Conservation (phyloP, 2,888 invertebrate genomes). For the Coleophora flavipennella region DNA sequence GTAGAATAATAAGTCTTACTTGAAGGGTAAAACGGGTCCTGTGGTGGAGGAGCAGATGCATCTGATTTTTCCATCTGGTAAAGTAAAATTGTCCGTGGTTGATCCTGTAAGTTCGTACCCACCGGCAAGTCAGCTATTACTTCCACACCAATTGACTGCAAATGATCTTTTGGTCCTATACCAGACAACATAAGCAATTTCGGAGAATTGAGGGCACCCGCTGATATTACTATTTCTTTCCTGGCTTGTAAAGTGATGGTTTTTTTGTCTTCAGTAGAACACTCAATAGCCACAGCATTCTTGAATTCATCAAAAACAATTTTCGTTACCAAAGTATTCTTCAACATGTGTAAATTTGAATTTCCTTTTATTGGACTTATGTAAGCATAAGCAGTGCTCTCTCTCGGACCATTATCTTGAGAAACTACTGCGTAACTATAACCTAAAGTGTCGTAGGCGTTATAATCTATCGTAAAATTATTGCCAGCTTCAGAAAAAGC, state of each 20-base stretch:
- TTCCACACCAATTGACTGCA: conserved; percentile 1
- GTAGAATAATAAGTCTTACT: no score
- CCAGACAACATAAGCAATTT: conserved; percentile 13
- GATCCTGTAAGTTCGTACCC: background rate
- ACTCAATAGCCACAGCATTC: conserved; percentile 3
- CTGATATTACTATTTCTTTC: conserved; percentile 4
- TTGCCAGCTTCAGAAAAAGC: background rate
- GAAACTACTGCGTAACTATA: background rate
- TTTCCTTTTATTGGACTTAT: background rate
- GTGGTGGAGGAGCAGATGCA: no score
- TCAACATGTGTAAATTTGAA: conserved; percentile 13
- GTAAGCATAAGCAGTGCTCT: background rate
- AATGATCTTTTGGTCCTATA: conserved; percentile 11
- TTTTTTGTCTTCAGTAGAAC: background rate
- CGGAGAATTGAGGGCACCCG: conserved; percentile 11
- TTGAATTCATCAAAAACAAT: background rate
- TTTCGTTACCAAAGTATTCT: background rate
- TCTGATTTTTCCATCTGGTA: no score
- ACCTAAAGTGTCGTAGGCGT: background rate
- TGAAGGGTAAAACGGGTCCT: no score
- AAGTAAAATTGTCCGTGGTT: background rate
- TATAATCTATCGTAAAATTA: background rate
- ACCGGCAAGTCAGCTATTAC: background rate
- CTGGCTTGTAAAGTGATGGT: background rate
- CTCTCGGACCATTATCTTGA: background rate